Base-by-base conservation (phyloP, 1,140 invertebrate species). In the Idris sp. region DNA sequence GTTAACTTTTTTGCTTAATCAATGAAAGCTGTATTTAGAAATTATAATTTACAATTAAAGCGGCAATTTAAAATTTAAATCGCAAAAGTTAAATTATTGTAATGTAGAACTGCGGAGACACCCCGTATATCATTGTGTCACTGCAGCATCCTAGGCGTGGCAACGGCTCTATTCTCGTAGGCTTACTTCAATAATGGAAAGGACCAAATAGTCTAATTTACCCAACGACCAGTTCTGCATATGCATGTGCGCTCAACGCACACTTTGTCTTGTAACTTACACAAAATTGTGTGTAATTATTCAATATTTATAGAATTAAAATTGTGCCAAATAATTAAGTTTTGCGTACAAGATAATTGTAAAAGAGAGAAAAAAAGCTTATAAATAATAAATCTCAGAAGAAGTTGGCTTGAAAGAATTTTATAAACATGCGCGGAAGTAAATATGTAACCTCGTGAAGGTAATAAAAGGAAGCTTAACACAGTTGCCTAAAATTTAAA, bases 171-270 rank as follows among this genome's bases (percentile, higher is more conserved):
- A 40, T 72, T 51, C 56, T n/a, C 36, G 67, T 13, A 67, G 80
- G 64, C 71, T 81, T 81, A 72, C 74, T 75, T 82, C 76, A 79
- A 83, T 82, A 83, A 83, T 81, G 76, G 75, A 80, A 25, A 73
- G 59, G 44, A 64, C 80, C 73, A 80, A 83, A 82, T 83, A 74
- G 79, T 80, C 78, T 81, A 82, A 83, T 83, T 81, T 82, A 81
- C 75, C 65, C 73, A 53, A 56, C 56, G 67, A 65, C 76, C 73
- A 30, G 18, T 56, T 61, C 53, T 78, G 78, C 79, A 81, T 82
- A 81, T 83, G 74, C 78, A 81, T 80, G 68, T 62, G 76, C 62
- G 53, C 40, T 51, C 33, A 26, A 43, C 31, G 48, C 53, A 53
- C 31, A 44, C 38, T 49, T 58, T 51, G 28, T 16, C 41, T 28